Base-by-base conservation (phyloP, 2,113 vertebrate species). In the Triplophysa tibetana region DNA sequence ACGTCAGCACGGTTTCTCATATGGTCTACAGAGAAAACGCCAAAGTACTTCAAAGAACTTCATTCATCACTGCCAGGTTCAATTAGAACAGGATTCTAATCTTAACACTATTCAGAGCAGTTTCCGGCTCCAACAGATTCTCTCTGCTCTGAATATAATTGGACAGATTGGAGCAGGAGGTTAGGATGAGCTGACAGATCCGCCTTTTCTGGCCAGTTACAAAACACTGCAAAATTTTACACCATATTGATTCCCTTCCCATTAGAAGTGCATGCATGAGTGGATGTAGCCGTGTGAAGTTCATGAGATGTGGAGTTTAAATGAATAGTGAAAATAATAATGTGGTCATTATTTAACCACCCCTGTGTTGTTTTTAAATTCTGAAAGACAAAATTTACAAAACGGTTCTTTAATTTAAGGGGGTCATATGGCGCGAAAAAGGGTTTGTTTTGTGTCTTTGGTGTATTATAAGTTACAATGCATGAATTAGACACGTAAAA, bases 21-120 rank as follows among this genome's bases (percentile, higher is more conserved):
- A 23, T 63, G 3, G 17, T 56, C 52, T 17, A 56, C 52, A 1
- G 52, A 56, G 52, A 56, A 56, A 56, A 56, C 7, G 26, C 12
- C 66, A 77, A 77, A 78, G 52, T 23, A 7, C 4, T 29, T 75
- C 58, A 66, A 24, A 70, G 48, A 17, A 45, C 45, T 52, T 17
- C 13, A 16, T 80, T 58, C 29, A 61, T 80, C 78, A 80, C 69
- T 73, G 69, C 69, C 69, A 80, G 45, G n/a, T 80, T 78, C 64
- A 78, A 68, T 78, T 68, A 78, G 45, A 13, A 33, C 60, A 50
- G 26, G 4, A 45, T 52, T 66, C 48, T 65, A 56, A 73, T 73
- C 60, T 66, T 54, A 26, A 52, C 29, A 8, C 19, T 48, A 56
- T 74, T 80, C 48, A 80, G 0, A 14, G 50, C 64, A 43, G 52